Base-by-base conservation (phyloP, 2,888 invertebrate genomes). In the Lacanobia oleracea region DNA sequence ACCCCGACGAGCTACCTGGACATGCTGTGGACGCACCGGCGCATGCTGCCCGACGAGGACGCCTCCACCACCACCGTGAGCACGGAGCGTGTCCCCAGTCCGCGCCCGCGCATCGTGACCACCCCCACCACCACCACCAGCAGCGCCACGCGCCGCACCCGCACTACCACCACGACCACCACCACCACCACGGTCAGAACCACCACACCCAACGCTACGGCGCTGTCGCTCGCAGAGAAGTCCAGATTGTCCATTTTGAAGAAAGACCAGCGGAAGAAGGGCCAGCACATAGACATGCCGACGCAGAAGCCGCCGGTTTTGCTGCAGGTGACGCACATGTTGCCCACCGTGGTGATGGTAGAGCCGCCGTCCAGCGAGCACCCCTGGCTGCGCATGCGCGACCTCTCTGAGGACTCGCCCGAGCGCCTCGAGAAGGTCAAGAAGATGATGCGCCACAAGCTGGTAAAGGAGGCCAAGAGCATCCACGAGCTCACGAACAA, bases 211-310 rank as follows among this genome's bases (percentile, higher is more conserved):
- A 67, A 75, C 50, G 12, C 65, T 6, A 50, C 72, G 0, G 90
- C 89, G 27, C 79, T 93, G 18, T 93, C 94, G 0, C 71, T 94
- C 8, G 94, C 93, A 0, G 94, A 95, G 75, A 93, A 92, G 79
- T 95, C 95, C 0, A 88, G 93, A 27, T 75, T 94, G 6, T 95
- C 94, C 0, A 95, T 95, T n/a, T 63, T 94, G 57, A 94, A 91
- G 75, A 95, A 95, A 74, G 90, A 91, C 0, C 89, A 89, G 56
- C 89, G 89, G 70, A 95, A 95, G 59, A 93, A 94, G 62, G 89
- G 86, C 27, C 68, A 84, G 8, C 85, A 88, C 16, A 77, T 82
- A 1, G 73, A 81, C 9, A 51, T 67, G 2, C 53, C 81, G 33
- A 90, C 90, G 0, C 91, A 88, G 51, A 95, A 95, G 78, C 95